Evolutionary conservation across 2,113 vertebrate genomes (phyloP).

Genomic region (Tretioscincus oriximinensis): DNA sequence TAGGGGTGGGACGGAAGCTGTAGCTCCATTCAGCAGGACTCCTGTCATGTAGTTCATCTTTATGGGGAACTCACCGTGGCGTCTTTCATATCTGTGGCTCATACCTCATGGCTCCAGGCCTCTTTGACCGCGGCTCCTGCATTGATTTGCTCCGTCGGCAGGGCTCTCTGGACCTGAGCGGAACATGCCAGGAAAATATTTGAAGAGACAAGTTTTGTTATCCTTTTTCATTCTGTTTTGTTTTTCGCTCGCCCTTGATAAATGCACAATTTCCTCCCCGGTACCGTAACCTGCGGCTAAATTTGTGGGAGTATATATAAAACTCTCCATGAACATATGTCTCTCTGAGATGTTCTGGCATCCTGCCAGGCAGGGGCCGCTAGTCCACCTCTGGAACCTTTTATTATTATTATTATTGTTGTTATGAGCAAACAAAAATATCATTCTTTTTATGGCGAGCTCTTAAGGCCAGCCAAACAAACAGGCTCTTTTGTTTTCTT

Average conservation of each 20-base stretch:
- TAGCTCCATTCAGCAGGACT: too few relatives aligned
- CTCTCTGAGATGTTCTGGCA: not conserved
- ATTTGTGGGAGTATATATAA: not conserved
- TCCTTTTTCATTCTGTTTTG: too few relatives aligned
- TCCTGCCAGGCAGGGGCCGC: rapidly evolving
- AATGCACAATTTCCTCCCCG: not conserved
- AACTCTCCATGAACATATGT: not conserved
- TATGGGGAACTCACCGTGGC: too few relatives aligned
- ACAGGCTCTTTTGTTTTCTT: not conserved
- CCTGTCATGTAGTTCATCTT: too few relatives aligned
- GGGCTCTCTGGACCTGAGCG: not conserved
- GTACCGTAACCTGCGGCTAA: not conserved
- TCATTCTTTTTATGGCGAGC: rapidly evolving
- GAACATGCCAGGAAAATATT: not conserved
- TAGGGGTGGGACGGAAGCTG: too few relatives aligned
- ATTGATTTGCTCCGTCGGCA: too few relatives aligned
- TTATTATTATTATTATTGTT: too few relatives aligned
- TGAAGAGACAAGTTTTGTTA: not conserved
- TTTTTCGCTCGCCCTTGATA: not conserved
- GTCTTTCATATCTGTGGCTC: too few relatives aligned
- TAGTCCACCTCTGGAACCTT: rapidly evolving
- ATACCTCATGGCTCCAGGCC: too few relatives aligned
- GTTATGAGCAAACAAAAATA: not conserved
- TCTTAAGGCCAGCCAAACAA: rapidly evolving
- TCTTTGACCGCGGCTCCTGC: too few relatives aligned